Percentiles rank a stretch among this genome's conserved stretches.
phyloP scores from a whole-genome alignment of 2,797 vertebrate genomes.

The Cryptoblepharus egeriae region DNA sequence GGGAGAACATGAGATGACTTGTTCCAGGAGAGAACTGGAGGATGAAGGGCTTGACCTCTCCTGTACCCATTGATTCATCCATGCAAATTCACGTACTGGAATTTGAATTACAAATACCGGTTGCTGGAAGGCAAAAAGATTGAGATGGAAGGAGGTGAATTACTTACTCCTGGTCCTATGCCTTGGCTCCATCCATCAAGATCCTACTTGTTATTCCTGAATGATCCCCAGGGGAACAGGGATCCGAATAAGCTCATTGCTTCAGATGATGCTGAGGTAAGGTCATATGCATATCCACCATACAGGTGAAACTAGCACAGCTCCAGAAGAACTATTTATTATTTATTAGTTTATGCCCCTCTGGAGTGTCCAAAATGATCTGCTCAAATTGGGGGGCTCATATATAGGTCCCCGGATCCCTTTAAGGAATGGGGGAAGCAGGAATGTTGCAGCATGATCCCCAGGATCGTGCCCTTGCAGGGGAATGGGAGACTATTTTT shows the following conservation, averaged over 20 bases:
- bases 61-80: background rate
- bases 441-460: too few relatives aligned
- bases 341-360: slow-evolving; percentile 5
- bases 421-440: too few relatives aligned
- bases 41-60: background rate
- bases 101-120: background rate
- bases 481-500: too few relatives aligned
- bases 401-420: too few relatives aligned
- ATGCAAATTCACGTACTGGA: background rate
- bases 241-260: background rate
- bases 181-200: background rate
- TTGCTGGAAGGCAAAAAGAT: background rate
- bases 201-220: background rate
- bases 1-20: too few relatives aligned
- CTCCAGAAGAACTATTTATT: background rate
- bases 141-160: background rate
- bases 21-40: too few relatives aligned
- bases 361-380: background rate
- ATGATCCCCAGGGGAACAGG: background rate
- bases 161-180: background rate
- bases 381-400: too few relatives aligned
- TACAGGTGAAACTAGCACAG: background rate
- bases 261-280: background rate
- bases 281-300: background rate
- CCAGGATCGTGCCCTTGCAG: too few relatives aligned